Conservation (phyloP, 2,797 vertebrate genomes). For the Enoplosus armatus region DNA sequence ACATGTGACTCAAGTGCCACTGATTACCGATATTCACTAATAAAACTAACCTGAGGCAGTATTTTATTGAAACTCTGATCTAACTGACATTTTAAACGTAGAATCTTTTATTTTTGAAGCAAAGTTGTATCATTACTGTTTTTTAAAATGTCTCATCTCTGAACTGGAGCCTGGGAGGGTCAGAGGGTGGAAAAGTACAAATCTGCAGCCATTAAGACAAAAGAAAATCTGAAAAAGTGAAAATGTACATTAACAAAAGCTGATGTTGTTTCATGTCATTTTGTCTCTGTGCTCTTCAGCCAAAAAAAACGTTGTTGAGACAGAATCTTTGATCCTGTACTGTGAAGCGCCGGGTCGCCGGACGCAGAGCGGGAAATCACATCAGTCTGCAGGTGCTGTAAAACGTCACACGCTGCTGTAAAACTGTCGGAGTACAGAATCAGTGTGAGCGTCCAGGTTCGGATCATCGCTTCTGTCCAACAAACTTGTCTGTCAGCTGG, state of each 20-base stretch:
- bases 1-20: constrained; percentile 50
- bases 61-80: constrained; percentile 31
- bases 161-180: constrained; percentile 65
- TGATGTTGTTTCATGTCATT: constrained; percentile 63
- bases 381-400: background rate
- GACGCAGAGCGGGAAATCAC: background rate
- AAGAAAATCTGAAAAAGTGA: constrained; percentile 35
- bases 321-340: constrained; percentile 71
- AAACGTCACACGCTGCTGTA: no score
- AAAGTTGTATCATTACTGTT: constrained; percentile 22
- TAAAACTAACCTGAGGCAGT: constrained; percentile 30
- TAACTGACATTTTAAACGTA: constrained; percentile 33
- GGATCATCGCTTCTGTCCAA: constrained; percentile 64
- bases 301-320: constrained; percentile 68
- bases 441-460: no score
- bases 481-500: constrained; percentile 15
- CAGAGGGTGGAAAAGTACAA: constrained; percentile 48
- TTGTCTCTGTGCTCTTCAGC: constrained; percentile 74
- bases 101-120: constrained; percentile 31
- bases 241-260: constrained; percentile 66
- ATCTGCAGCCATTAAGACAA: constrained; percentile 58
- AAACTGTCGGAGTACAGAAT: no score
- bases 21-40: constrained; percentile 20
- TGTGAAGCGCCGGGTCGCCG: no score
- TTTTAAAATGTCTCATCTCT: constrained; percentile 17